A percentile compares a stretch with the other conserved stretches of the same genome.
Evolutionary conservation across 2,888 invertebrate species (phyloP).

Genomic region (Ceraclea dissimilis): DNA sequence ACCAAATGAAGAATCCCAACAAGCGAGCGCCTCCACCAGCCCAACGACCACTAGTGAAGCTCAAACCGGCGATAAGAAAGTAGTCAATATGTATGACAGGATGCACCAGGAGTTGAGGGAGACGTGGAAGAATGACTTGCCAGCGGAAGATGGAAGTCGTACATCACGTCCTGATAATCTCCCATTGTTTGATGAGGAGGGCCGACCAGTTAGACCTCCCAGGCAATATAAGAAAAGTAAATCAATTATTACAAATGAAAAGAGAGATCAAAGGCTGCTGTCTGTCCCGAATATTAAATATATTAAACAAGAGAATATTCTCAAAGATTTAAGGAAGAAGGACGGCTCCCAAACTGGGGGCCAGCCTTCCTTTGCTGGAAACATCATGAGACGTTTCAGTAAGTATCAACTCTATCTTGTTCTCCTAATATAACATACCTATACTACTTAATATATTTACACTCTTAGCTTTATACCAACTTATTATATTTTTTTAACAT

Average conservation of each 20-base stretch:
- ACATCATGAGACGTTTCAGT: conserved; percentile 80
- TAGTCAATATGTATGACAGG: conserved; percentile 37
- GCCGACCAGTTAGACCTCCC: conserved; percentile 50
- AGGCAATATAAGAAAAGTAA: conserved; percentile 42
- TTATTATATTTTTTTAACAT: no score
- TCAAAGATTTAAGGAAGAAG: conserved; percentile 50
- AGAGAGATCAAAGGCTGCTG: conserved; percentile 60
- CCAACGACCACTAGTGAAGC: not conserved
- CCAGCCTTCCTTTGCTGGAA: conserved; percentile 59
- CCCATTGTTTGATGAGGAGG: conserved; percentile 47
- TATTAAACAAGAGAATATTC: conserved; percentile 42
- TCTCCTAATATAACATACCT: not conserved
- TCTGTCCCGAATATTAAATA: conserved; percentile 72
- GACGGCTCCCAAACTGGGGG: conserved; percentile 39
- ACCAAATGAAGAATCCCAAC: conserved; percentile 6
- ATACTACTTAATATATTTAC: no score
- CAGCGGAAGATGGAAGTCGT: conserved; percentile 34
- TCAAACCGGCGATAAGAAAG: conserved; percentile 6
- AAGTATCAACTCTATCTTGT: conserved; percentile 53
- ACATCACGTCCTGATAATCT: conserved; percentile 56
- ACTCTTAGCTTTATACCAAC: not conserved
- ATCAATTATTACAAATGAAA: conserved; percentile 36
- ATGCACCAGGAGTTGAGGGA: conserved; percentile 41
- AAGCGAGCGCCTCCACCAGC: not conserved
- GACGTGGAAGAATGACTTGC: conserved; percentile 37